Base-by-base conservation (phyloP, 1,140 invertebrate genomes). In the Drosophila ercepeae region DNA sequence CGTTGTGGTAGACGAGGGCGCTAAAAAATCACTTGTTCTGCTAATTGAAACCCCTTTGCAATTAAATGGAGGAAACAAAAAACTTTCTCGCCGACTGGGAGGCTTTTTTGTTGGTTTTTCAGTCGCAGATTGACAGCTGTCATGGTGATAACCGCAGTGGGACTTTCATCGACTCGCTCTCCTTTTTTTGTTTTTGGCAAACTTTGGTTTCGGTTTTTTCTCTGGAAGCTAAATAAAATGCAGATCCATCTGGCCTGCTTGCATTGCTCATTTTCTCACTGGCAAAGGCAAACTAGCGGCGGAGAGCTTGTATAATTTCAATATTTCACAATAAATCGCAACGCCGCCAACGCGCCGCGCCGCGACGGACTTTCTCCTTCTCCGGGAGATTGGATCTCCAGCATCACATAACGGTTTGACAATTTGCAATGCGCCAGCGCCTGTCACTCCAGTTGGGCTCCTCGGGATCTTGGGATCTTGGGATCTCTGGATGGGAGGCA, bases 241-340 rank as follows among this genome's bases (percentile, higher is more conserved):
- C 79, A 84, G 81, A 84, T 86, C 51, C 44, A 78, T 57, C 68
- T 71, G 71, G 50, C 44, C n/a, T n/a, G n/a, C n/a, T n/a, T 21
- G 78, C 58, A 75, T 74, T 74, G 74, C 75, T 82, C 78, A 82
- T 83, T 83, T 83, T 83, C 71, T 72, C 79, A 64, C 81, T 63
- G 55, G 53, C 42, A 3, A 54, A 13, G 55, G 53, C 42, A 3
- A 54, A 13, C 51, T 54, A 18, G 41, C 11, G n/a, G 4, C 5
- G 23, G 11, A 48, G 18, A 32, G 46, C 72, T 81, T 86, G 77
- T 77, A 55, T 88, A 86, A 84, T 84, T 84, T 84, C 78, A 84
- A 84, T 84, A 84, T 86, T 84, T 84, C 82, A 86, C 81, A 84
- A 84, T 81, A 84, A 84, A 81, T 84, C 75, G 65, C 61, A 69